phyloP scores from a whole-genome alignment of 2,113 vertebrate genomes.

The Cercocebus atys region DNA sequence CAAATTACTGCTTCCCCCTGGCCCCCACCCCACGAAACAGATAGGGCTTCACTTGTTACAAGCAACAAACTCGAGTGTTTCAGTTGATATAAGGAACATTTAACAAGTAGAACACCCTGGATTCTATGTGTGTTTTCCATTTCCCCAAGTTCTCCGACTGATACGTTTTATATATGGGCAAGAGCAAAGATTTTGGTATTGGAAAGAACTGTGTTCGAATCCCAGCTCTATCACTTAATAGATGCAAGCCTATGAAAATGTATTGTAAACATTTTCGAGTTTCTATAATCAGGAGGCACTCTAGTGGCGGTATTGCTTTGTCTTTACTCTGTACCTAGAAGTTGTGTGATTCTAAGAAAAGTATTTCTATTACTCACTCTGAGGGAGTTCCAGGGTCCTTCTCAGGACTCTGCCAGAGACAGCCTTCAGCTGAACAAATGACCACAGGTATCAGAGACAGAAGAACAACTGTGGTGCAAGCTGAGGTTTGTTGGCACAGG shows the following conservation, averaged over 20 bases:
- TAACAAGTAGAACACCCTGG: background rate
- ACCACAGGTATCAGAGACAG: background rate
- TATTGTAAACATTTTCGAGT: background rate
- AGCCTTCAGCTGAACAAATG: background rate
- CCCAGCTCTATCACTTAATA: background rate
- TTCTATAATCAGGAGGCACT: background rate
- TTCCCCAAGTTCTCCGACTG: background rate
- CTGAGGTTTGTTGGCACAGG: background rate
- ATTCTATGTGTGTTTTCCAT: background rate
- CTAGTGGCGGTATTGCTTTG: fast-evolving
- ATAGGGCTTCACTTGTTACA: background rate
- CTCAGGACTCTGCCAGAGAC: background rate
- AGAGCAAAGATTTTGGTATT: background rate
- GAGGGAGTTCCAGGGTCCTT: background rate
- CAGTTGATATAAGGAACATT: background rate
- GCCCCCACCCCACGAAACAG: background rate
- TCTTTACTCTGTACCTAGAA: background rate
- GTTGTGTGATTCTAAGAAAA: background rate
- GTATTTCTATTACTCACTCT: background rate
- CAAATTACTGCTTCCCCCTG: background rate
- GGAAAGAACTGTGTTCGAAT: background rate
- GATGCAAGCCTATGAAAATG: fast-evolving
- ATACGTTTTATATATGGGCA: too few species aligned
- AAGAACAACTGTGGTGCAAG: background rate
- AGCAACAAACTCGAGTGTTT: background rate